A percentile compares a stretch with the other conserved stretches of the same genome.
phyloP scores from a whole-genome alignment of 37 sponge, comb jelly and placozoan species.

The Cliona cf. orientalis region DNA sequence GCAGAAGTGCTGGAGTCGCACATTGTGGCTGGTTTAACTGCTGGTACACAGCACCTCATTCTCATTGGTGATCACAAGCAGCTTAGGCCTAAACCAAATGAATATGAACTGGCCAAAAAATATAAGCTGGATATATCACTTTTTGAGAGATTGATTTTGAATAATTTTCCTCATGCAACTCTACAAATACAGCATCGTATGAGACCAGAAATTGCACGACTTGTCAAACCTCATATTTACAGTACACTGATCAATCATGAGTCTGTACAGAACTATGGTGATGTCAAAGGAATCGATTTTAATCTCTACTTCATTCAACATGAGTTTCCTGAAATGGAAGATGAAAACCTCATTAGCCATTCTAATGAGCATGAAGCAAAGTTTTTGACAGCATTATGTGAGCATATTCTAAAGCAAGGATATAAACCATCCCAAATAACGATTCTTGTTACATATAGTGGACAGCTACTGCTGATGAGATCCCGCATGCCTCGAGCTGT shows the following conservation, averaged over 20 bases:
- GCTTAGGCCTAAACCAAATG: conserved; percentile 86
- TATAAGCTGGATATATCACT: conserved; percentile 87
- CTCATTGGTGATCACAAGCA: conserved; percentile 98
- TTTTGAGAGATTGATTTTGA: conserved; percentile 82
- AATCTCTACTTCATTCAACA: conserved; percentile 80
- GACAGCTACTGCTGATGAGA: conserved; percentile 76
- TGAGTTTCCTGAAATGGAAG: conserved; percentile 34
- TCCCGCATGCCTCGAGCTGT: conserved; percentile 29
- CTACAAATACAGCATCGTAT: conserved; percentile 88
- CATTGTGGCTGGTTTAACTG: conserved; percentile 80
- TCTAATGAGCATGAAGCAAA: conserved; percentile 82
- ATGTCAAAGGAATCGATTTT: conserved; percentile 59
- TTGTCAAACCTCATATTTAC: conserved; percentile 84
- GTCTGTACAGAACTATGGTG: conserved; percentile 53
- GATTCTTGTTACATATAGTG: conserved; percentile 82
- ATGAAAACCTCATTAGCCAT: conserved; percentile 63
- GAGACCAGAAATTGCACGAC: conserved; percentile 88
- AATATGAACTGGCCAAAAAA: conserved; percentile 74
- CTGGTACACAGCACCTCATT: conserved; percentile 86
- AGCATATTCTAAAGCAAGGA: conserved; percentile 75
- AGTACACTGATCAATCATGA: conserved; percentile 56
- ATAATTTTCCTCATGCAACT: conserved; percentile 75
- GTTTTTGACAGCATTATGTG: conserved; percentile 65
- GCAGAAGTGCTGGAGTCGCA: conserved; percentile 95
- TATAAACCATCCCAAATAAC: conserved; percentile 79